Evolutionary conservation across 2,888 invertebrate genomes (phyloP).

Genomic region (Amorpha juglandis): DNA sequence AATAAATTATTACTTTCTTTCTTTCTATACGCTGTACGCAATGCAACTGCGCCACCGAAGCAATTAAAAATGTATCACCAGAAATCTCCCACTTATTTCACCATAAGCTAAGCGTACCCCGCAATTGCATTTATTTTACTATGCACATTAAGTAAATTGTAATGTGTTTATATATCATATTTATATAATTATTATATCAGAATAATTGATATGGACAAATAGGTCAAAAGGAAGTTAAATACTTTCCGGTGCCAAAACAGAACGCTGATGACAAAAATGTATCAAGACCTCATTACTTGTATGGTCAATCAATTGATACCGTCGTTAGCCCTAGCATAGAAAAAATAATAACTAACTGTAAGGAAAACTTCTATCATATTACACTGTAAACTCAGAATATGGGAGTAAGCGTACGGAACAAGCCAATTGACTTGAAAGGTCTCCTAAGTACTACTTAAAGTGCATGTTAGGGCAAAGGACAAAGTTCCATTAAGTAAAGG

Average conservation of each 20-base stretch:
- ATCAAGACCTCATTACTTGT: neutral
- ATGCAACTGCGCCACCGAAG: no score
- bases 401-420: constrained; percentile 11
- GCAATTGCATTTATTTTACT: no score
- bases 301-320: neutral
- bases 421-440: constrained; percentile 24
- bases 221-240: constrained; percentile 17
- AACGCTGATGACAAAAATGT: neutral
- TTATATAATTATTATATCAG: no score
- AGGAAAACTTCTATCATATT: constrained; percentile 7
- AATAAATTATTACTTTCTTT: no score
- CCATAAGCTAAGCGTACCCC: no score
- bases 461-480: constrained; percentile 32
- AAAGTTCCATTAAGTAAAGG: constrained; percentile 53
- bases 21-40: no score
- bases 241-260: neutral
- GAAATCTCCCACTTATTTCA: no score
- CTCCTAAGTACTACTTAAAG: constrained; percentile 24
- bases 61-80: no score
- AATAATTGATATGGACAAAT: constrained; percentile 11
- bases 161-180: no score
- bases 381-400: constrained; percentile 3
- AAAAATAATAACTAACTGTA: neutral
- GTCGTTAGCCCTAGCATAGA: neutral
- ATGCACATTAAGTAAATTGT: neutral